These are phyloP conservation scores for Ammodytes dubius DNA, from an alignment of 2,113 vertebrate genomes.

Conservation along the genomic window DNA sequence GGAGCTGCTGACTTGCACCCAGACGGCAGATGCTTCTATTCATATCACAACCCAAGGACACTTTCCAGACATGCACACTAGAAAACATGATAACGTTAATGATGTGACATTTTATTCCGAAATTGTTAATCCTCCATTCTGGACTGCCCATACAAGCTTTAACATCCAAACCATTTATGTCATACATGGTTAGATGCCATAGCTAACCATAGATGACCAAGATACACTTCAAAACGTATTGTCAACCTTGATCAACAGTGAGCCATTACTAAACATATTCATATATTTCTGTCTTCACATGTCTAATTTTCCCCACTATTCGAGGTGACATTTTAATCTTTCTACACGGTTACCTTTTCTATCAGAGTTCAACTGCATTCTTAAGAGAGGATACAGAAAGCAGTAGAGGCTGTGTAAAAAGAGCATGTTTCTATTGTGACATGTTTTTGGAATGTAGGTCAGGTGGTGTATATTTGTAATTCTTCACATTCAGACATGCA, in stretches of 20 bases:
- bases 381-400: not conserved
- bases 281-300: not conserved
- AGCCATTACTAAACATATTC: not conserved
- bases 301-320: not conserved
- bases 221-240: not conserved
- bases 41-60: no score
- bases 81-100: not conserved
- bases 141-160: conserved; percentile 5
- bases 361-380: conserved; percentile 8
- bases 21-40: no score
- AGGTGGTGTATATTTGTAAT: conserved; percentile 46
- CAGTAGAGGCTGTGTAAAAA: not conserved
- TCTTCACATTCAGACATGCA: conserved; percentile 20
- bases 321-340: not conserved
- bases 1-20: no score
- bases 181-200: not conserved
- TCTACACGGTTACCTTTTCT: not conserved
- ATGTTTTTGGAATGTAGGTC: conserved; percentile 72
- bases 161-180: conserved; percentile 10
- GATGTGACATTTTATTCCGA: not conserved
- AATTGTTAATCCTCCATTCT: not conserved
- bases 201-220: not conserved
- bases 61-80: no score
- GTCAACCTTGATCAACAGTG: not conserved
- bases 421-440: conserved; percentile 31